Evolutionary conservation across 2,888 invertebrate species (phyloP).

Genomic region (Cantharis rufa): DNA sequence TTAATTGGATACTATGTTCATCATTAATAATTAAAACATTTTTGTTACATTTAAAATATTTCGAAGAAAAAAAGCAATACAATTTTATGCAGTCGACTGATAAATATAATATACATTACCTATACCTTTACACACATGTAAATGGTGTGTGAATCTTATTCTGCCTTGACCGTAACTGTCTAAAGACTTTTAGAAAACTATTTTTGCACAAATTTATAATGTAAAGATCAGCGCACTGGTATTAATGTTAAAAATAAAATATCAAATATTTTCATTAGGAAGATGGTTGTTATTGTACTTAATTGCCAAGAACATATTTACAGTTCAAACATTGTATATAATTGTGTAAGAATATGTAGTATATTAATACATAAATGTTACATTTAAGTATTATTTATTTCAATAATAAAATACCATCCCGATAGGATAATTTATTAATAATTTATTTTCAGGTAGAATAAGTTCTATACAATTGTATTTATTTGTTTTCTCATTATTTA

Average conservation of each 20-base stretch:
- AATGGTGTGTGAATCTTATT: constrained; percentile 4
- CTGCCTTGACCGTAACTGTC: constrained; percentile 20
- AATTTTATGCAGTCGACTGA: constrained; percentile 16
- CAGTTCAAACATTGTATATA: constrained; percentile 14
- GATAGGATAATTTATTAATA: neutral
- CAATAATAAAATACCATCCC: neutral
- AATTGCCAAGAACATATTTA: constrained; percentile 18
- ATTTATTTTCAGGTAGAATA: neutral
- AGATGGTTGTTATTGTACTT: constrained; percentile 25
- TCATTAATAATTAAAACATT: neutral
- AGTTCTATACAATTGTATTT: too few relatives aligned
- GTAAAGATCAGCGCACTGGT: constrained; percentile 15
- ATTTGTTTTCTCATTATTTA: too few relatives aligned
- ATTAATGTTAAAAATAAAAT: constrained; percentile 6
- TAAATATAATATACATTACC: constrained; percentile 1
- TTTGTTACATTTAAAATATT: neutral
- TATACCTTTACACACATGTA: neutral
- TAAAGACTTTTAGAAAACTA: constrained; percentile 18
- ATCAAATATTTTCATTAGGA: constrained; percentile 13
- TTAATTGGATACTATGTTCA: neutral
- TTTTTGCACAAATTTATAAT: constrained; percentile 23
- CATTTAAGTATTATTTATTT: neutral
- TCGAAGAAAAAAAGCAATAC: constrained; percentile 10
- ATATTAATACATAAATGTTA: constrained; percentile 14
- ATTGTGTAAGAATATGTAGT: constrained; percentile 7